These are phyloP conservation scores for Lindbergichthys nudifrons DNA, from an alignment of 2,797 vertebrate species.

Conservation along the genomic window DNA sequence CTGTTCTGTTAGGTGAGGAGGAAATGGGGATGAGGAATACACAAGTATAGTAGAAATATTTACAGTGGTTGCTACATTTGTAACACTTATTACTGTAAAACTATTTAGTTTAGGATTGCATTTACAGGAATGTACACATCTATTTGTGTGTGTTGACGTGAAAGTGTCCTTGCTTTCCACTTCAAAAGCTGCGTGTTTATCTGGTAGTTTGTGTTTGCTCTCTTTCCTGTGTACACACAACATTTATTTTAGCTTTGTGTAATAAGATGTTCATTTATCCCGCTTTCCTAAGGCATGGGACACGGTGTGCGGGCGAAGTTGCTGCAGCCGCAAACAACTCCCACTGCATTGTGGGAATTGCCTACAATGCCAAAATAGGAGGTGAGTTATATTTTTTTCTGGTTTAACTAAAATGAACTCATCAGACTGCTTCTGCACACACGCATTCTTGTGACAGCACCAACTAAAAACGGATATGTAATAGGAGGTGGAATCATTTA, in stretches of 20 bases:
- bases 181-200: constrained; percentile 48
- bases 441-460: not conserved
- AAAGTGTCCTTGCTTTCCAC: constrained; percentile 15
- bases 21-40: not conserved
- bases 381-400: constrained; percentile 82
- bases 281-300: constrained; percentile 91
- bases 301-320: constrained; percentile 97
- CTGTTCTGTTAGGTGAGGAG: not conserved
- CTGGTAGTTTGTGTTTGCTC: constrained; percentile 12
- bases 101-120: constrained; percentile 8
- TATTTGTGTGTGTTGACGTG: constrained; percentile 35
- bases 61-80: constrained; percentile 22
- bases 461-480: not conserved
- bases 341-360: constrained; percentile 97
- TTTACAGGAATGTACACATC: constrained; percentile 40
- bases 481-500: not conserved
- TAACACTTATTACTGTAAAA: constrained; percentile 21
- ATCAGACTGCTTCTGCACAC: not conserved
- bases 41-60: constrained; percentile 13
- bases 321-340: constrained; percentile 98
- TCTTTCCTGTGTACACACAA: constrained; percentile 32
- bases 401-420: not conserved
- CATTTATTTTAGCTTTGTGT: constrained; percentile 26
- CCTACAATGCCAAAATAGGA: constrained; percentile 97
- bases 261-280: constrained; percentile 28